phyloP scores from a whole-genome alignment of 2,888 invertebrate species.

The Sicus ferrugineus region DNA sequence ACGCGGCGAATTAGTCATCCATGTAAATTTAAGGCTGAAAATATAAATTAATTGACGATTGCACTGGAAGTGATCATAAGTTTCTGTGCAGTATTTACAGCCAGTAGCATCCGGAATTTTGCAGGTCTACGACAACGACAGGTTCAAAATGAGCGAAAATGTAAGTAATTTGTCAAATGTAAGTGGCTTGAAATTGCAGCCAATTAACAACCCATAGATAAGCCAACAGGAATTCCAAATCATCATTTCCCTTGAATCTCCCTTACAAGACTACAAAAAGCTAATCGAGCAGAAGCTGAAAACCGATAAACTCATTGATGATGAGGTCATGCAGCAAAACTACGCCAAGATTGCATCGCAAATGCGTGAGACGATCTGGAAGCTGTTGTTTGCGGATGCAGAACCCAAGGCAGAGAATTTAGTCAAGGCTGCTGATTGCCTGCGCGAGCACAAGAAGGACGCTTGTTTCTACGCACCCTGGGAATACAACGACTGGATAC shows the following conservation, averaged over 20 bases:
- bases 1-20: too few species aligned
- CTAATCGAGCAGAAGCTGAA: conserved; percentile 48
- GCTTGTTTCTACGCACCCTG: conserved; percentile 55
- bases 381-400: conserved; percentile 48
- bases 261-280: conserved; percentile 48
- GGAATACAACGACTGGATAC: conserved; percentile 60
- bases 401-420: conserved; percentile 17
- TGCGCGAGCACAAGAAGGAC: conserved; percentile 61
- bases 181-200: not conserved
- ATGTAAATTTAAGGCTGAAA: too few species aligned
- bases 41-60: too few species aligned
- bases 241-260: conserved; percentile 40
- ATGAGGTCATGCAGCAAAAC: conserved; percentile 45
- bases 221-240: conserved; percentile 31
- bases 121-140: too few species aligned
- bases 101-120: too few species aligned
- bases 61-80: too few species aligned
- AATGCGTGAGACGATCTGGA: conserved; percentile 52
- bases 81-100: too few species aligned
- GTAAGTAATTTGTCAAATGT: too few species aligned
- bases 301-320: conserved; percentile 46
- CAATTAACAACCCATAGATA: not conserved
- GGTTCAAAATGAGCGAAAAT: too few species aligned
- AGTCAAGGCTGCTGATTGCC: conserved; percentile 49
- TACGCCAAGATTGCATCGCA: conserved; percentile 46